These are phyloP conservation scores for Speoplatyrhinus poulsoni DNA, from an alignment of 2,113 vertebrate species.

Conservation along the genomic window DNA sequence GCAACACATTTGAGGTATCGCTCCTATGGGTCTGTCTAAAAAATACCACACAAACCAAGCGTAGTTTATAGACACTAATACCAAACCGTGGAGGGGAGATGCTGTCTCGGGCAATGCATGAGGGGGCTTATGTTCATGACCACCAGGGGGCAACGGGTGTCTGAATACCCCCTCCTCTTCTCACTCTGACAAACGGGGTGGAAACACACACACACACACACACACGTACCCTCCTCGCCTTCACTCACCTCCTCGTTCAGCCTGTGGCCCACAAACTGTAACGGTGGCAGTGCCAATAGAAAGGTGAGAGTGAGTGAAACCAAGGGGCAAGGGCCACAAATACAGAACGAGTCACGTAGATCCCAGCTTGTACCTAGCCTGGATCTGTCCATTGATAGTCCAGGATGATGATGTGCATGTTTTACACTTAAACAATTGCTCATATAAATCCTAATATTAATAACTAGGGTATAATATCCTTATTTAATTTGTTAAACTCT, in stretches of 20 bases:
- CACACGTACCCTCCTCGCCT: slow-evolving; percentile 38
- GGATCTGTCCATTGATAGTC: background rate
- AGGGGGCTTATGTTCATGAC: slow-evolving; percentile 41
- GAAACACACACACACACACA: slow-evolving; percentile 25
- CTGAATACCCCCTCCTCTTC: slow-evolving; percentile 58
- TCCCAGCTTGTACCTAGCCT: slow-evolving; percentile 22
- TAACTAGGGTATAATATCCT: background rate
- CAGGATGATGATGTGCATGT: background rate
- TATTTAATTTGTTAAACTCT: slow-evolving; percentile 5
- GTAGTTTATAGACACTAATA: slow-evolving; percentile 51
- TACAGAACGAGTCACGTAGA: slow-evolving; percentile 55
- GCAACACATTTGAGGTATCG: slow-evolving; percentile 45
- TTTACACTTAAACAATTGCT: background rate
- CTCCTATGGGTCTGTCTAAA: slow-evolving; percentile 30
- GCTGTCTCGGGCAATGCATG: slow-evolving; percentile 58
- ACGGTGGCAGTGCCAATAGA: slow-evolving; percentile 74
- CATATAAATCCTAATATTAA: background rate
- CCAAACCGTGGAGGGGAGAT: slow-evolving; percentile 64
- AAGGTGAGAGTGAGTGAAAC: slow-evolving; percentile 77
- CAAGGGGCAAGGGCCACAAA: slow-evolving; percentile 35
- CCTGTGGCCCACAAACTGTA: slow-evolving; percentile 74
- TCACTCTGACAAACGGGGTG: slow-evolving; percentile 57
- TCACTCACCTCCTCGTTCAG: slow-evolving; percentile 80
- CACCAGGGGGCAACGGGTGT: slow-evolving; percentile 38
- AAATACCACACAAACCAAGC: slow-evolving; percentile 57